Conservation (phyloP, 2,113 vertebrate species). For the Chelonoidis abingdonii region DNA sequence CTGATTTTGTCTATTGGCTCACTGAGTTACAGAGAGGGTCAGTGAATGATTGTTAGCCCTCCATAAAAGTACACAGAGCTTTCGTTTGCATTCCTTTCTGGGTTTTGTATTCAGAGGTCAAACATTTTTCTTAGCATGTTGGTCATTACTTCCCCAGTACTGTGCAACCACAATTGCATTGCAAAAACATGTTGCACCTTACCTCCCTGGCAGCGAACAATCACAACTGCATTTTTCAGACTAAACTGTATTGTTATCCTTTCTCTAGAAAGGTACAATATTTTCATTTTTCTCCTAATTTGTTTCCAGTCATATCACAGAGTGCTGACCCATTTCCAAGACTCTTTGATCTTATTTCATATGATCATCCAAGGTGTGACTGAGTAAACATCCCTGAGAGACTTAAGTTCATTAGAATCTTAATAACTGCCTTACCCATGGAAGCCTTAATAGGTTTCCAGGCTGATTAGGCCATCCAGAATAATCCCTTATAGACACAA, state of each 20-base stretch:
- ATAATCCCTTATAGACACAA: not conserved
- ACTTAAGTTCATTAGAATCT: not conserved
- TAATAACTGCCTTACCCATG: not conserved
- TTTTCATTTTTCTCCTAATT: not conserved
- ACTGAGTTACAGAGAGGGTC: accelerated
- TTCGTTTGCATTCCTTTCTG: not conserved
- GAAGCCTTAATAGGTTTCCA: not conserved
- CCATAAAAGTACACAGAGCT: not conserved
- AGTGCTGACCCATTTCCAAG: not conserved
- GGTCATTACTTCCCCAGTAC: not conserved
- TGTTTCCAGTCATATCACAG: not conserved
- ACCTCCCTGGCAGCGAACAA: not conserved
- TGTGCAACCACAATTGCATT: not conserved
- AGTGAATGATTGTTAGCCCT: not conserved
- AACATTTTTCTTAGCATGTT: not conserved
- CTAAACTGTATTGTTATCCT: not conserved
- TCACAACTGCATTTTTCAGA: not conserved
- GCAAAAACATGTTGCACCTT: not conserved
- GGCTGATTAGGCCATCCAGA: not conserved
- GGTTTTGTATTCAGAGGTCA: not conserved
- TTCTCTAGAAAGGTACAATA: not conserved
- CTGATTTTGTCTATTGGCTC: not conserved
- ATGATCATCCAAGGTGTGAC: not conserved
- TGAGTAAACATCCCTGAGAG: not conserved
- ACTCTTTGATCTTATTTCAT: not conserved